These are phyloP conservation scores for Cydia pomonella DNA, from an alignment of 1,140 invertebrate species.

Conservation along the genomic window DNA sequence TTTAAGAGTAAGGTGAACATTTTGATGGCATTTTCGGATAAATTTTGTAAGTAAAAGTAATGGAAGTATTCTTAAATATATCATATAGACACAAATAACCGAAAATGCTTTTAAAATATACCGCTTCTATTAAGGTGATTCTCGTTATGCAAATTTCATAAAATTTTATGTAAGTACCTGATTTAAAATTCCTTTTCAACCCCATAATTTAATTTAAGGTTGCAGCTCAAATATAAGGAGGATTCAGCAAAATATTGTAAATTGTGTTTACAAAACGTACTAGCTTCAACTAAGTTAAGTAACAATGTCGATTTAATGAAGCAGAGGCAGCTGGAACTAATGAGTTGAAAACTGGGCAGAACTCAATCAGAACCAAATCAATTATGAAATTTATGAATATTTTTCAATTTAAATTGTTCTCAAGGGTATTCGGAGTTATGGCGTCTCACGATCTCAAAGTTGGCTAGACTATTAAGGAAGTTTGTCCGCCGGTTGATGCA, in stretches of 20 bases:
- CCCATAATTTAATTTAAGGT: background rate
- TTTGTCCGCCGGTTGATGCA: background rate
- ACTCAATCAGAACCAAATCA: conserved; percentile 9
- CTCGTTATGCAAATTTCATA: no score
- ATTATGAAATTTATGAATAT: conserved; percentile 9
- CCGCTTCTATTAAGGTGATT: no score
- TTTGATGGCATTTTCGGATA: no score
- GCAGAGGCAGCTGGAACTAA: background rate
- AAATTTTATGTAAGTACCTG: background rate
- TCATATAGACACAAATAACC: no score
- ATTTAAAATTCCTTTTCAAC: background rate
- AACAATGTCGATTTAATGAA: background rate
- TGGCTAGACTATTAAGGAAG: background rate
- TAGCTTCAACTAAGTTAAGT: background rate
- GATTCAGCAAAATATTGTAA: background rate
- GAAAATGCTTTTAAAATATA: no score
- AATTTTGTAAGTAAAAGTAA: no score
- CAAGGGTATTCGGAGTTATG: background rate
- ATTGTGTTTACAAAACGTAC: background rate
- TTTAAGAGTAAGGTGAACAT: no score
- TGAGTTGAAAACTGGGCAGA: background rate
- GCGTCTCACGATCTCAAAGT: background rate
- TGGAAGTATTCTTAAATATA: no score
- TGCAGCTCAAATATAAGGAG: background rate
- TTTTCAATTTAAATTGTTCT: conserved; percentile 1